Conservation (phyloP, 2,797 vertebrate genomes). For the Sternotherus odoratus region DNA sequence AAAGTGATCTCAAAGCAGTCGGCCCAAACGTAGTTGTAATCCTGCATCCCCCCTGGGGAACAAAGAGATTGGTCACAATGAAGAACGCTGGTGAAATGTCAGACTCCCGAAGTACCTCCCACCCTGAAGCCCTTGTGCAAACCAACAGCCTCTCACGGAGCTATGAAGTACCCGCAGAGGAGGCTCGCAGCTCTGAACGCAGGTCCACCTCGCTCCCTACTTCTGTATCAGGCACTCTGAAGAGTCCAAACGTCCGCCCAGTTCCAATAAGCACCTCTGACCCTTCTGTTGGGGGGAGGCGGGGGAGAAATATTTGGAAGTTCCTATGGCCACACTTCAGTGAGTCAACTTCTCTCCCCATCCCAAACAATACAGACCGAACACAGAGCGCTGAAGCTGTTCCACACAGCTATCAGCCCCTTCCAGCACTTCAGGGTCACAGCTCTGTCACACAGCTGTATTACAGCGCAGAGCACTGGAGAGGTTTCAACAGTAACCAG, state of each 20-base stretch:
- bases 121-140: not conserved
- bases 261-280: not conserved
- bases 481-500: not conserved
- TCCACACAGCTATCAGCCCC: not conserved
- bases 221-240: not conserved
- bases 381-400: not conserved
- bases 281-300: not conserved
- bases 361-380: not conserved
- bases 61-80: not conserved
- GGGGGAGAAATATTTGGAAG: not conserved
- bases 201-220: too few species aligned
- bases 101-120: not conserved
- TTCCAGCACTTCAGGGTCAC: not conserved
- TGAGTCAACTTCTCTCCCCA: not conserved
- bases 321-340: not conserved
- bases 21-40: constrained; percentile 96
- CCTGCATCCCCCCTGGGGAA: constrained; percentile 96
- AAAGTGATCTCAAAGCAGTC: constrained; percentile 97
- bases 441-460: not conserved
- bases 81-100: not conserved
- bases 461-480: not conserved
- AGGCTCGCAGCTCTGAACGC: too few species aligned
- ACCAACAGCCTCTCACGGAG: not conserved
- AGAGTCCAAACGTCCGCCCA: not conserved
- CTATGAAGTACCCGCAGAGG: not conserved